A percentile compares a stretch with the other conserved stretches of the same genome.
These are phyloP conservation scores for Panurus biarmicus DNA, from an alignment of 2,113 vertebrate species.

Conservation along the genomic window DNA sequence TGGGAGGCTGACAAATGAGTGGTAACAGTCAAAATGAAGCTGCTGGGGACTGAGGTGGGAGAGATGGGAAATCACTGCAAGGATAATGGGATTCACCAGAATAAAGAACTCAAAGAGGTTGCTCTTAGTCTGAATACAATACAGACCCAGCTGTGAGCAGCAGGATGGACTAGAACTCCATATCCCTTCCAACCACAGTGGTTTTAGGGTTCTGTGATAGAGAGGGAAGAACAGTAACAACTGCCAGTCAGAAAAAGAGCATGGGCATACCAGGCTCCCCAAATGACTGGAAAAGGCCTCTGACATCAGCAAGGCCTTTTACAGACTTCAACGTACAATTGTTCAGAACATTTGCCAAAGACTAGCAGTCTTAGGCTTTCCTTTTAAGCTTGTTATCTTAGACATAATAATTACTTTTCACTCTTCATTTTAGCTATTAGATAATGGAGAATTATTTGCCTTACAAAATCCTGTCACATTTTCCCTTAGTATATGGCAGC, in stretches of 20 bases:
- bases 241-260: neutral
- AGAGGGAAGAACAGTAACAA: neutral
- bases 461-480: neutral
- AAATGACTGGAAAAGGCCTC: neutral
- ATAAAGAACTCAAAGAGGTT: neutral
- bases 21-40: neutral
- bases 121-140: neutral
- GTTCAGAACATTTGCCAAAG: neutral
- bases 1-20: neutral
- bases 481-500: neutral
- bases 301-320: neutral
- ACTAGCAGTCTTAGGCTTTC: neutral
- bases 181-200: neutral
- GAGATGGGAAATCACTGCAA: neutral
- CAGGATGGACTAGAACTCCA: neutral
- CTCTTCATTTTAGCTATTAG: neutral
- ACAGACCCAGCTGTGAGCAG: neutral
- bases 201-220: neutral
- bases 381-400: neutral
- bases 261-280: neutral
- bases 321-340: neutral
- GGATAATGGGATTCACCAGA: neutral
- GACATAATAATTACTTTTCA: neutral
- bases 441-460: neutral
- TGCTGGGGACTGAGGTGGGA: neutral